Conservation (phyloP, 92 coral and sea anemone genomes). For the Scolanthus callimorphus region DNA sequence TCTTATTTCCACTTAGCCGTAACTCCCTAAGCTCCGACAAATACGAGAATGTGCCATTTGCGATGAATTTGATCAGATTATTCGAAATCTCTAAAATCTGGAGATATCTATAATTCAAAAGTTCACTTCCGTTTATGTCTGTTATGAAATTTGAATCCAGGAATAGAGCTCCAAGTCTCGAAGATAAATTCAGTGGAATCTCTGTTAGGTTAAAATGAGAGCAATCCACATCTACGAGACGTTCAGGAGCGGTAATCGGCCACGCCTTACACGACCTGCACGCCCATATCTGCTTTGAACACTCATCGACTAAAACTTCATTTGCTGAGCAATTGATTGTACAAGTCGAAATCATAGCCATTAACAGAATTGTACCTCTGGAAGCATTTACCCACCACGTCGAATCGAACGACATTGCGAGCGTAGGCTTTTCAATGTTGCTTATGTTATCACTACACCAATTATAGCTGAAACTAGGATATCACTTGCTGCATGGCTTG, state of each 20-base stretch:
- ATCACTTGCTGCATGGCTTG: too few species aligned
- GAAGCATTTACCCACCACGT: too few species aligned
- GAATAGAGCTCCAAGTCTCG: slow-evolving; percentile 14
- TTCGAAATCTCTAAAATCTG: slow-evolving; percentile 27
- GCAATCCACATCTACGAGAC: background rate
- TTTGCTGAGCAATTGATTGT: too few species aligned
- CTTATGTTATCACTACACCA: too few species aligned
- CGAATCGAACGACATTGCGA: too few species aligned
- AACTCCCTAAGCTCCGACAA: slow-evolving; percentile 12
- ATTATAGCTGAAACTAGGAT: too few species aligned
- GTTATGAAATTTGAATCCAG: slow-evolving; percentile 27
- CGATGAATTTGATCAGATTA: slow-evolving; percentile 29
- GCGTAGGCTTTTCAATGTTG: too few species aligned
- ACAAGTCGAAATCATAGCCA: too few species aligned
- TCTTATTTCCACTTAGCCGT: slow-evolving; percentile 17
- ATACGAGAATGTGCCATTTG: slow-evolving; percentile 20
- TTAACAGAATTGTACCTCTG: too few species aligned
- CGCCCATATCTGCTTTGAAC: background rate
- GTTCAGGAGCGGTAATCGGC: background rate
- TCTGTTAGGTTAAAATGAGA: background rate
- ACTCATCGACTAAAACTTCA: too few species aligned
- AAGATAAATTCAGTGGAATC: background rate
- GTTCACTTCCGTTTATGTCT: slow-evolving; percentile 24
- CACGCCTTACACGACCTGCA: background rate
- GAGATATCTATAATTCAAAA: slow-evolving; percentile 16